A percentile compares a stretch with the other conserved stretches of the same genome.
phyloP scores from a whole-genome alignment of 1,140 invertebrate genomes.

The Ceratosolen solmsi region DNA sequence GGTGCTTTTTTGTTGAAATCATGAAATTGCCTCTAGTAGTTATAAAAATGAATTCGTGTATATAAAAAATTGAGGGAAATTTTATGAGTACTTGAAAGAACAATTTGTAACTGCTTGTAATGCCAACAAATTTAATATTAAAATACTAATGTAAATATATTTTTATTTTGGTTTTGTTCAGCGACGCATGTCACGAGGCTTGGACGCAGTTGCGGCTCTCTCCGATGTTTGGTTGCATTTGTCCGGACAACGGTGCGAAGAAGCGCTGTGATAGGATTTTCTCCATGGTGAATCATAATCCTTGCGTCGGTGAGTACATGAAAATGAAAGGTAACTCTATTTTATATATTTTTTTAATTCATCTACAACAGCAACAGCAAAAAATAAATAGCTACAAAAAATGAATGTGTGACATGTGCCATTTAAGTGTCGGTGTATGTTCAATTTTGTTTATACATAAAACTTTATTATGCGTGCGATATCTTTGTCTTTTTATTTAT shows the following conservation, averaged over 20 bases:
- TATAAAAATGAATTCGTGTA: no score
- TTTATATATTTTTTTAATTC: conserved; percentile 45
- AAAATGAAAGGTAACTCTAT: neutral
- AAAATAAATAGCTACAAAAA: neutral
- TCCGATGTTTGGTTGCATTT: conserved; percentile 92
- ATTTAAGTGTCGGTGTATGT: conserved; percentile 7
- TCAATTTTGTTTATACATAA: neutral
- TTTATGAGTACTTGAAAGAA: no score
- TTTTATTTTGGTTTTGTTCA: conserved; percentile 63
- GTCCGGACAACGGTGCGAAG: conserved; percentile 90
- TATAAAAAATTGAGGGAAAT: no score
- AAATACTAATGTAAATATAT: neutral
- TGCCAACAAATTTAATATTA: neutral
- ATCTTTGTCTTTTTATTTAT: conserved; percentile 24
- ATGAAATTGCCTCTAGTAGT: no score
- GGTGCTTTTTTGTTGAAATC: no score
- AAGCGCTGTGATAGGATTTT: conserved; percentile 90
- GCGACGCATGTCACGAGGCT: conserved; percentile 86
- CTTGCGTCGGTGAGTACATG: conserved; percentile 87
- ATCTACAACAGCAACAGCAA: conserved; percentile 35
- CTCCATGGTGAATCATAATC: conserved; percentile 90
- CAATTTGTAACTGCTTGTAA: neutral
- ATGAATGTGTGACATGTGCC: neutral
- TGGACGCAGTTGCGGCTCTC: conserved; percentile 87
- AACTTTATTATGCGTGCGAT: conserved; percentile 9